phyloP scores from a whole-genome alignment of 2,797 vertebrate genomes.

The Calcarius lapponicus region DNA sequence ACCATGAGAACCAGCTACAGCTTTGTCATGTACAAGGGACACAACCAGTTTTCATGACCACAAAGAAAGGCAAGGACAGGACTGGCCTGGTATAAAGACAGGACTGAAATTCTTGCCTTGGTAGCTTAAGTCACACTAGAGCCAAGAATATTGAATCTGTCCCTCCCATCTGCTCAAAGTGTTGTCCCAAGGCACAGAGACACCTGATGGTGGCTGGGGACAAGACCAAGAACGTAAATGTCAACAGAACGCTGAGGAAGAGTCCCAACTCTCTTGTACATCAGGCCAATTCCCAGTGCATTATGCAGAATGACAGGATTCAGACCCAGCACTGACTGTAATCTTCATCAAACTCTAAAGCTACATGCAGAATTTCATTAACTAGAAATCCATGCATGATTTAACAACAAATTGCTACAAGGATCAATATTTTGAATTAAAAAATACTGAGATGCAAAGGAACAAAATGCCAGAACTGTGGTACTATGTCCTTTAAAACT shows the following conservation, averaged over 20 bases:
- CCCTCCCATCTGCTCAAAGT: background rate
- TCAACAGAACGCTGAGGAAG: background rate
- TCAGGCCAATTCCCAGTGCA: background rate
- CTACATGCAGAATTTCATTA: background rate
- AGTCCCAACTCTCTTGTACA: background rate
- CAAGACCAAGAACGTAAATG: background rate
- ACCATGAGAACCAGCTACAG: background rate
- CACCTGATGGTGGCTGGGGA: background rate
- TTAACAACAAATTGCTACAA: background rate
- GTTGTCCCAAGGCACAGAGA: background rate
- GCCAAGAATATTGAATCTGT: background rate
- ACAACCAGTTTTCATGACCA: background rate
- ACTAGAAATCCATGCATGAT: background rate
- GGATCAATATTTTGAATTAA: background rate
- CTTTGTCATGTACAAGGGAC: background rate
- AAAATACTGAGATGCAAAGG: background rate
- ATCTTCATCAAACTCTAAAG: background rate
- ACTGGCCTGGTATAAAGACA: background rate
- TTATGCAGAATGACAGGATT: background rate
- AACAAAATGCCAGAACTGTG: background rate
- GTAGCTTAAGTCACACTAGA: background rate
- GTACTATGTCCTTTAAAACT: background rate
- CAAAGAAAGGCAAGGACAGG: background rate
- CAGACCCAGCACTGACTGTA: background rate
- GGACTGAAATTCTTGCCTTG: background rate